Evolutionary conservation across 2,797 vertebrate species (phyloP), one percentile per base, ranked within the genome.

Genomic region (Chloroceryle amazona): DNA sequence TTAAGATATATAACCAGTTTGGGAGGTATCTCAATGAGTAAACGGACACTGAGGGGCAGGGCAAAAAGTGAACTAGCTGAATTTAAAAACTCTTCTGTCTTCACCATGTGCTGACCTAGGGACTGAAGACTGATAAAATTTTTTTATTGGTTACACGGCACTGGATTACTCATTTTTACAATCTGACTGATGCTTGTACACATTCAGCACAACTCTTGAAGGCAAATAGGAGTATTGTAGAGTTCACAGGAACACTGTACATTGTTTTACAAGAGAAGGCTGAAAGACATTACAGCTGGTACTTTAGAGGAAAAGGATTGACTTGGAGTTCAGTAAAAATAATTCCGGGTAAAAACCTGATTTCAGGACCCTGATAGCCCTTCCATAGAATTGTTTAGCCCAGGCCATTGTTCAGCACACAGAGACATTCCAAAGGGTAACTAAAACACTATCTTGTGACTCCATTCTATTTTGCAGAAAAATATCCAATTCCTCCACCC

Each of bases 401-500:
- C 4, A 58, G 31, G 47, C 8, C 37, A 39, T 39, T 39, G 37
- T 39, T 39, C 11, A 81, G 46, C 37, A 13, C n/a, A 70, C 2
- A 58, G 5, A 18, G 5, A 18, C 28, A 22, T 51, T 61, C n/a
- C 33, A 10, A 63, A 76, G 65, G 16, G 10, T 8, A 67, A 42
- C 31, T 42, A 35, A 46, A 16, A 7, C 37, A 37, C 1, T 21
- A 31, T 21, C 20, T 60, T 74, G 51, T 14, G 1, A 65, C 19
- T 65, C 28, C 28, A 51, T 51, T n/a, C 29, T 16, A 44, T 10
- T 26, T 10, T 41, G 8, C 41, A 3, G 9, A 80, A 80, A 78
- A 60, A 63, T 3, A 12, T 0, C 8, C 0, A 1, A 41, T 65
- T 76, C 31, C 3, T n/a, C 15, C 5, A 0, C 4, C 8, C 4